phyloP scores from a whole-genome alignment of 2,113 vertebrate species.

The Embiotoca jacksoni region DNA sequence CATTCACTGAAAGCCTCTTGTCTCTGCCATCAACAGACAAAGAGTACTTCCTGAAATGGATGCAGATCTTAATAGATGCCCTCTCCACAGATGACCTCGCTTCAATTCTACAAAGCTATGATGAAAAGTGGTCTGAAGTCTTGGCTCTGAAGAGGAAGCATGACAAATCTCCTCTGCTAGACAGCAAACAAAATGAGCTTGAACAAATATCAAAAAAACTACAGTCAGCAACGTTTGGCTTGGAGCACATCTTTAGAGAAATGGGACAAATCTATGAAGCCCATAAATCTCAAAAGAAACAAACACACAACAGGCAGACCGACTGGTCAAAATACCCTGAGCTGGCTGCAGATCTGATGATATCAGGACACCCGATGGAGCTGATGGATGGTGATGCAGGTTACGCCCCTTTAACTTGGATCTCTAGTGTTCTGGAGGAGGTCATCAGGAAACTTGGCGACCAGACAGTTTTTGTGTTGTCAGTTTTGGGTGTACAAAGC shows the following conservation, averaged over 20 bases:
- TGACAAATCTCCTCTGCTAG: slow-evolving; percentile 37
- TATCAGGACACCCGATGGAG: slow-evolving; percentile 84
- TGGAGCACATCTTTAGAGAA: slow-evolving; percentile 86
- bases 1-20: slow-evolving; percentile 53
- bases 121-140: slow-evolving; percentile 69
- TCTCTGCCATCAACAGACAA: slow-evolving; percentile 47
- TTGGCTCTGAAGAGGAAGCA: slow-evolving; percentile 55
- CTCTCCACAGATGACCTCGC: slow-evolving; percentile 54
- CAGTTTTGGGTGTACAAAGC: slow-evolving; percentile 83
- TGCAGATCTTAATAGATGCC: slow-evolving; percentile 65
- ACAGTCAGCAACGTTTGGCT: slow-evolving; percentile 71
- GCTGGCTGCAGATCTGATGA: slow-evolving; percentile 84
- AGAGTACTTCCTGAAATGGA: slow-evolving; percentile 82
- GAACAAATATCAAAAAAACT: slow-evolving; percentile 68
- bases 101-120: slow-evolving; percentile 63
- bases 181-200: slow-evolving; percentile 48
- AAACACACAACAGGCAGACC: background rate
- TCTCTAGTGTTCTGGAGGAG: slow-evolving; percentile 82
- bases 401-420: slow-evolving; percentile 84
- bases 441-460: slow-evolving; percentile 81
- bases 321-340: slow-evolving; percentile 65
- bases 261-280: slow-evolving; percentile 86
- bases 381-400: slow-evolving; percentile 88
- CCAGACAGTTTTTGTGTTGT: slow-evolving; percentile 85
- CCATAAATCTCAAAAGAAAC: slow-evolving; percentile 33